phyloP scores from a whole-genome alignment of 2,888 invertebrate genomes.

The Chymomyza amoena region DNA sequence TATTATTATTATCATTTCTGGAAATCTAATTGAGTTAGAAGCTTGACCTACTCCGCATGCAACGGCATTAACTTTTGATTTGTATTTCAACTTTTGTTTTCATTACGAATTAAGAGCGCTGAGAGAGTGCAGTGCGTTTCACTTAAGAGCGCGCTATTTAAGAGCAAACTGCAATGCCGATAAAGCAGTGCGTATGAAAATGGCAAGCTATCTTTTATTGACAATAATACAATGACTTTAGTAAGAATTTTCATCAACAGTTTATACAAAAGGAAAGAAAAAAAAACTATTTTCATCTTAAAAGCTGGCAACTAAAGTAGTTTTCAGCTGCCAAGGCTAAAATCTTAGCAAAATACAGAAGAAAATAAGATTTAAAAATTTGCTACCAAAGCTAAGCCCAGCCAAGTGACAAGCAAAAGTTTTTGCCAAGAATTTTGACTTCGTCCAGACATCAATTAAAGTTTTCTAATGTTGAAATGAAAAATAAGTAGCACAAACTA shows the following conservation, averaged over 20 bases:
- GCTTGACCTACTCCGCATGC: slow-evolving; percentile 55
- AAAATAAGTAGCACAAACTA: slow-evolving; percentile 10
- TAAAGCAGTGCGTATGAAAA: background rate
- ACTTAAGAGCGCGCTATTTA: background rate
- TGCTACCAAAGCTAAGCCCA: background rate
- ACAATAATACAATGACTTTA: background rate
- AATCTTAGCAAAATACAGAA: background rate
- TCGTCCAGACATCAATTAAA: background rate
- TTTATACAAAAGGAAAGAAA: background rate
- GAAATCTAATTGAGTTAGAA: slow-evolving; percentile 51
- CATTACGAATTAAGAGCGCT: background rate
- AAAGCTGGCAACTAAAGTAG: background rate
- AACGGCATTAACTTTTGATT: slow-evolving; percentile 39
- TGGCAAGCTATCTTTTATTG: background rate
- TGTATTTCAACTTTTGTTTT: slow-evolving; percentile 15
- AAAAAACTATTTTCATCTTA: background rate
- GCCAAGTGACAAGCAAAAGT: background rate
- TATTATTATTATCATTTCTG: slow-evolving; percentile 9
- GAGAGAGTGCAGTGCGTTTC: background rate
- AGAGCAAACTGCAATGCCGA: background rate
- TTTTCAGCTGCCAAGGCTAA: background rate
- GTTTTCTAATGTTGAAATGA: background rate
- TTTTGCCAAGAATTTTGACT: background rate
- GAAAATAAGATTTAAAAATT: background rate
- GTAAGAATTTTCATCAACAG: slow-evolving; percentile 6